Base-by-base conservation (phyloP, 2,113 vertebrate genomes). In the Xiphophorus maculatus region DNA sequence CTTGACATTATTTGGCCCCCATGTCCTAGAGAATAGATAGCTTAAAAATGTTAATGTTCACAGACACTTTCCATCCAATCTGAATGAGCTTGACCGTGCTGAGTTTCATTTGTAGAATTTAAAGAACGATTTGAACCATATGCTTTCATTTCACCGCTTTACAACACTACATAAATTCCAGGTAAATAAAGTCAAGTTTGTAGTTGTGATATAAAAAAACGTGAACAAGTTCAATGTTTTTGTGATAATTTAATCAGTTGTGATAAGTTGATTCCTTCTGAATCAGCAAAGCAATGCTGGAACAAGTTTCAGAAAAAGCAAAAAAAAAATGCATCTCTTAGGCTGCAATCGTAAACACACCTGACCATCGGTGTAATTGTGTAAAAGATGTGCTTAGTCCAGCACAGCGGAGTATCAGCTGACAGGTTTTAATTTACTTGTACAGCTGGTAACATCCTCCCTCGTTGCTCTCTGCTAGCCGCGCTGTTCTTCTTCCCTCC, bases 401-500 rank as follows among this genome's bases (percentile, higher is more conserved):
- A 22, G 51, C 11, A 27, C n/a, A 40, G 63, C 69, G 29, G 54
- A 72, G 40, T 29, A 48, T 58, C n/a, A 61, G 44, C 79, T 82
- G 13, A 32, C 75, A 75, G 67, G 72, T 86, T 83, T 68, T 77
- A 73, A 79, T 84, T 70, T 86, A 71, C 64, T 73, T 54, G 69
- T 67, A 40, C 66, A 69, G 48, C 66, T 63, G 61, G 71, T 74
- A 51, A 73, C 74, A 83, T 76, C 81, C 75, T 83, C 73, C 63
- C 83, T 75, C 48, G 69, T 69, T 73, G 58, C 71, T 80, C 71
- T 83, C 74, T 66, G 70, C 8, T 58, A 60, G 73, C 70, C 76
- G 60, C 66, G 71, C 80, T 69, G 35, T 64, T 68, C 63, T 68
- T 66, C 74, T 74, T 81, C 82, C 69, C 64, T 84, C 74, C 80